Evolutionary conservation across 2,888 invertebrate species (phyloP), one percentile per base, ranked within the genome.

Genomic region (Cryptocephalus moraei): DNA sequence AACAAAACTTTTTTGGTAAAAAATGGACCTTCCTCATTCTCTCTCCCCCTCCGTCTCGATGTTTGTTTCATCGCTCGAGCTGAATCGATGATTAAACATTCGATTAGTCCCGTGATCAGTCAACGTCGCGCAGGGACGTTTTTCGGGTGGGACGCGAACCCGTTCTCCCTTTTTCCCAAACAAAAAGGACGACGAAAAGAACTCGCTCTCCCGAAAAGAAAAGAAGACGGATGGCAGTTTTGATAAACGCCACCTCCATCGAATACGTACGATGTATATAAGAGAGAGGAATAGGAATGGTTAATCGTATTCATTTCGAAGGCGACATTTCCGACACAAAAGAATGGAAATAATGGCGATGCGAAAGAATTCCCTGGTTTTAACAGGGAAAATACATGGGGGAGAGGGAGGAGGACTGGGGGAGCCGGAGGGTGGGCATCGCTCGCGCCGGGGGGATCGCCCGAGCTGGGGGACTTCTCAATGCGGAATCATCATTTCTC

Each of bases 401-500:
- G 22, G 12, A 6, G 13, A 40, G 31, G 40, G 10, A 31, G 40
- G 22, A 22, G 40, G 31, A 31, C 40, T 31, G n/a, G 13, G 12
- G 39, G 9, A 11, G 10, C 10, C 40, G 32, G 22, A 42, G 32
- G 10, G 31, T 46, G 40, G 38, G 61, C 22, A 22, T 22, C 22
- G 22, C 22, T 22, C 56, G 63, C 57, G 62, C 52, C 61, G 62
- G 63, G 62, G 63, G 64, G 62, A 62, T 64, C 61, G 65, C 57
- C 52, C 64, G 65, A 65, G 64, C 64, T 60, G 55, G 65, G 65
- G 64, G 65, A 67, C 64, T 67, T 64, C 64, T 68, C 67, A 66
- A 68, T 68, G 70, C 68, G 67, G 69, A 70, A 71, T 71, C 71
- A 70, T 71, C 71, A 74, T 74, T 73, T 73, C 70, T 74, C 74